Evolutionary conservation across 2,888 invertebrate genomes (phyloP).

Genomic region (Rotaria sp.): DNA sequence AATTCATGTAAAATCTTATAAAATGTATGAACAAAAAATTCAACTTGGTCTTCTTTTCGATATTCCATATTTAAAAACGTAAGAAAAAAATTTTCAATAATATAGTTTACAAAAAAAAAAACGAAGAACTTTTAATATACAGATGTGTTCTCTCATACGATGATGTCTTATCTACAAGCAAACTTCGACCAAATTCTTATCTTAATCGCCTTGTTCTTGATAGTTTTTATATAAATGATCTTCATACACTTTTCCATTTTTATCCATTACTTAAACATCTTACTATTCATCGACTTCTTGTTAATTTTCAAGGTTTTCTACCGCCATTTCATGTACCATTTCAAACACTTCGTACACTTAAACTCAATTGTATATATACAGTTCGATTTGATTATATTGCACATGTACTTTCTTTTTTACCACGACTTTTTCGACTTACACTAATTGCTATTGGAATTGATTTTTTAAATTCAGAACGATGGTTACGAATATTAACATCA

Average conservation of each 20-base stretch:
- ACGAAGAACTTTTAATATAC: background rate
- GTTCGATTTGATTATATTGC: background rate
- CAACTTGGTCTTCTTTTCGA: background rate
- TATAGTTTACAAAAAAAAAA: background rate
- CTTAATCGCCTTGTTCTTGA: background rate
- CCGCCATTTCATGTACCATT: background rate
- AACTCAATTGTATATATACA: background rate
- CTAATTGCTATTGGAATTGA: background rate
- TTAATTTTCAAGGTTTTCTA: background rate
- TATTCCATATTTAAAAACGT: background rate
- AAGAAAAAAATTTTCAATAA: background rate
- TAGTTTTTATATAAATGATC: conserved; percentile 19
- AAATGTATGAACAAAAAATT: background rate
- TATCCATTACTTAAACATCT: background rate
- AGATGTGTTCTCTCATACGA: background rate
- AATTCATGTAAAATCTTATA: background rate
- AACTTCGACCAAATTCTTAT: background rate
- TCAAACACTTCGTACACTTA: background rate
- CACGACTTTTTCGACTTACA: background rate
- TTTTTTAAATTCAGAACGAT: background rate
- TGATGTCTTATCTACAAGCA: background rate
- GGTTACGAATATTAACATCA: background rate
- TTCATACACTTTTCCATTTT: background rate
- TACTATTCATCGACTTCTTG: background rate
- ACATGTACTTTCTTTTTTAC: background rate